Evolutionary conservation across 2,797 vertebrate genomes (phyloP).

Genomic region (Syndactyla subalaris): DNA sequence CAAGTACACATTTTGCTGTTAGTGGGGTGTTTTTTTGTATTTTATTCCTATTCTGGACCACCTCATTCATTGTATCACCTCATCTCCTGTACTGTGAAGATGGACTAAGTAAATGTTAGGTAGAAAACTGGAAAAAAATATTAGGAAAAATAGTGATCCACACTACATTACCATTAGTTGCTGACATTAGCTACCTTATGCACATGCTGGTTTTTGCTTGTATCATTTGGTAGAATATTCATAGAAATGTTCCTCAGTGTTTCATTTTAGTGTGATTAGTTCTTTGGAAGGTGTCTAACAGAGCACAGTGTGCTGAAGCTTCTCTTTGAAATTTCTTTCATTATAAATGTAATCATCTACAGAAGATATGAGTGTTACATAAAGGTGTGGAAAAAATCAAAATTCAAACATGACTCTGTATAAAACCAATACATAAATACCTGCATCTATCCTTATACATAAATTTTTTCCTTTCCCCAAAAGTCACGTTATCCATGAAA

Average conservation of each 20-base stretch:
- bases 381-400: background rate
- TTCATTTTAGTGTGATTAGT: constrained; percentile 75
- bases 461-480: background rate
- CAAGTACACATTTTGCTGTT: background rate
- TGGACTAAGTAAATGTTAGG: background rate
- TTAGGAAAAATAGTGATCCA: background rate
- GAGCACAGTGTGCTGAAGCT: background rate
- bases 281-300: constrained; percentile 80
- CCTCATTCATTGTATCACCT: too few species aligned
- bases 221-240: constrained; percentile 75
- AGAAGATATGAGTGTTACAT: background rate
- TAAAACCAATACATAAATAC: background rate
- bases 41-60: background rate
- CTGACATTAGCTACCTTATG: background rate
- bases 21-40: background rate
- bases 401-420: background rate
- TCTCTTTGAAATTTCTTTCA: background rate
- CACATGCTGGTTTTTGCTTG: constrained; percentile 8
- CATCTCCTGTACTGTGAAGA: background rate
- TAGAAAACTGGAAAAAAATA: background rate
- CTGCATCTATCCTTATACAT: background rate
- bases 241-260: constrained; percentile 64
- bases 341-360: background rate
- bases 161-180: background rate
- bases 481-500: background rate